phyloP scores from a whole-genome alignment of 2,797 vertebrate species.

The Crocodylus rhombifer region DNA sequence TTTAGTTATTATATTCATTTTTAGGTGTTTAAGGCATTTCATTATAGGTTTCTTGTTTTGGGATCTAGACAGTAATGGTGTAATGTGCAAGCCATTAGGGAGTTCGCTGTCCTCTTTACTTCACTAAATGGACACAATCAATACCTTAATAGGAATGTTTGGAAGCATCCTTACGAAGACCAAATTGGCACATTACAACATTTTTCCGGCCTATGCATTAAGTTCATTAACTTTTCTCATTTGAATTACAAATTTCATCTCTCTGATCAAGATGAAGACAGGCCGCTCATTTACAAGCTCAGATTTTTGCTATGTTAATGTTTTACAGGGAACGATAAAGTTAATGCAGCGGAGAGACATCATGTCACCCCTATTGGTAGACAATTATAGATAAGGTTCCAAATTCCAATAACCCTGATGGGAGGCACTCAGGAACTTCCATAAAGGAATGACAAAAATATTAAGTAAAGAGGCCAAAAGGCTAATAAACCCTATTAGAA shows the following conservation, averaged over 20 bases:
- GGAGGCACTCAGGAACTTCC: conserved; percentile 16
- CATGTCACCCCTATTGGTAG: conserved; percentile 56
- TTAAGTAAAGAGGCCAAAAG: conserved; percentile 43
- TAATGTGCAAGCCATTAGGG: conserved; percentile 56
- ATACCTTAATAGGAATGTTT: conserved; percentile 79
- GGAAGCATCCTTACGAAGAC: conserved; percentile 71
- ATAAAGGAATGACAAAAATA: conserved; percentile 51
- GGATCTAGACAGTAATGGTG: conserved; percentile 23
- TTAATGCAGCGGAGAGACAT: conserved; percentile 72
- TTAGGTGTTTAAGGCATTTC: conserved; percentile 13
- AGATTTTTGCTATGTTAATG: conserved; percentile 77
- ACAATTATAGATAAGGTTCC: conserved; percentile 68
- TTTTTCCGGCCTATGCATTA: conserved; percentile 71
- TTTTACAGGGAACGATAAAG: conserved; percentile 78
- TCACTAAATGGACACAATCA: conserved; percentile 79
- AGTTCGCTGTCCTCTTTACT: conserved; percentile 58
- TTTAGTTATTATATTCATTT: not conserved
- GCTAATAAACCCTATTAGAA: conserved; percentile 51
- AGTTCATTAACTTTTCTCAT: conserved; percentile 83
- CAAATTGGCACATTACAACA: conserved; percentile 78
- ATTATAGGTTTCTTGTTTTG: conserved; percentile 31
- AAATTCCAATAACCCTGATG: conserved; percentile 69
- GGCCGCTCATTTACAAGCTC: conserved; percentile 72
- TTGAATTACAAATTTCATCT: conserved; percentile 83
- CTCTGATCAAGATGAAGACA: conserved; percentile 77